Evolutionary conservation across 2,797 vertebrate genomes (phyloP), one percentile per base, ranked within the genome.

Genomic region (Phoeniculus purpureus): DNA sequence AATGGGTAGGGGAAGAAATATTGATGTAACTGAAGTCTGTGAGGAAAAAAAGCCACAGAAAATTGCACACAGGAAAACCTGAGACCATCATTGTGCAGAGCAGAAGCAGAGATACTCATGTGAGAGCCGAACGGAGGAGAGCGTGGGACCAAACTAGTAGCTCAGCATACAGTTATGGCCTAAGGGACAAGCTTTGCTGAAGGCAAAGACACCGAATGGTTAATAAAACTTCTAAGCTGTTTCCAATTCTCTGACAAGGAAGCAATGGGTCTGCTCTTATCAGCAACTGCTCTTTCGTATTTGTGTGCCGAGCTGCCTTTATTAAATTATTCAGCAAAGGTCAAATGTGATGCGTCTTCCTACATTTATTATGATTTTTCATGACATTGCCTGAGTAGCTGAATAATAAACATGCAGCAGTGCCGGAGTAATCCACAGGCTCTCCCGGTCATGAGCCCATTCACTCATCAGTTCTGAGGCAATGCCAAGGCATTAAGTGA

Each of bases 321-420:
- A 97, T 97, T 97, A 94, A 97, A 97, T 97, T 97, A 97, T 96
- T 96, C 94, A 82, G 91, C 89, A 97, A 97, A 97, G 97, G 97
- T 97, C 97, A 98, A 97, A 94, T 92, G 96, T 95, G 96, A 93
- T 95, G 92, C 93, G 94, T 90, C 92, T 96, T 96, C 94, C 92
- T 83, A 80, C 92, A 74, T 95, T 91, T 96, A 90, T 94, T 97
- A 95, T 97, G 95, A 93, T 96, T 96, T 97, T 96, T 96, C 89
- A 64, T 96, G 95, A 96, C 93, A 90, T 90, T 92, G 93, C 83
- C 59, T 85, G 94, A 96, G 92, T 76, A 77, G 95, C 54, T 94
- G 87, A 94, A 96, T 96, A 96, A 92, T 81, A 97, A 94, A 84
- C 87, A 47, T 80, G 88, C 94, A 92, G 83, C 74, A 95, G 90